These are phyloP conservation scores for Catostylus mosaicus DNA, from an alignment of 30 jellyfish, hydroid and myxozoan genomes.

Conservation along the genomic window DNA sequence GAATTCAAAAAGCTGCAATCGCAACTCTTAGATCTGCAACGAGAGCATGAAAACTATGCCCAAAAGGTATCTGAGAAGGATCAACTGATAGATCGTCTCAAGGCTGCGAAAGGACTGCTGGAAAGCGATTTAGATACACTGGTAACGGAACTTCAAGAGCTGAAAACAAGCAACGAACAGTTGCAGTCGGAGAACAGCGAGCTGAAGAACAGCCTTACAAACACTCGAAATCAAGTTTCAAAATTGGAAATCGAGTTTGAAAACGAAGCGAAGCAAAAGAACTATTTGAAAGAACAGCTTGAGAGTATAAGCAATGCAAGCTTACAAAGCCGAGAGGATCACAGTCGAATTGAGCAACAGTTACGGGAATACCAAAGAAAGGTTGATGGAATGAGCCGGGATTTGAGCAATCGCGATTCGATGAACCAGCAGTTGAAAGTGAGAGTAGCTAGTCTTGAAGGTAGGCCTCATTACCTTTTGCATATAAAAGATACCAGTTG, in stretches of 20 bases:
- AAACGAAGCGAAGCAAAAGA: constrained; percentile 83
- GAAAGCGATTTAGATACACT: constrained; percentile 79
- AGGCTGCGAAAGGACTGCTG: constrained; percentile 72
- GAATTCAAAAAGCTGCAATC: constrained; percentile 84
- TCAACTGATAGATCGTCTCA: constrained; percentile 78
- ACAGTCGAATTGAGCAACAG: constrained; percentile 82
- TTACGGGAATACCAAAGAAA: constrained; percentile 89
- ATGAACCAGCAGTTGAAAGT: constrained; percentile 80
- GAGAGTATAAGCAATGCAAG: constrained; percentile 63
- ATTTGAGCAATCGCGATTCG: constrained; percentile 71
- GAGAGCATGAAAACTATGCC: constrained; percentile 90
- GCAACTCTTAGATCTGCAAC: constrained; percentile 77
- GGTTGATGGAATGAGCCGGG: constrained; percentile 83
- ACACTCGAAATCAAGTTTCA: constrained; percentile 70
- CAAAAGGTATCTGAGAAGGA: constrained; percentile 85
- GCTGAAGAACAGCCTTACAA: constrained; percentile 66
- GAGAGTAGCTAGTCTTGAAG: constrained; percentile 76
- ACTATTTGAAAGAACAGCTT: constrained; percentile 81
- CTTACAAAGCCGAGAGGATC: constrained; percentile 74
- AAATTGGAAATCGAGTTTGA: constrained; percentile 88
- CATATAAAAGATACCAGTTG: not conserved
- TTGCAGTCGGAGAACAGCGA: constrained; percentile 83
- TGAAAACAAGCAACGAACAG: constrained; percentile 72
- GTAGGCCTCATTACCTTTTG: constrained; percentile 8
- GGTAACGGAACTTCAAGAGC: constrained; percentile 63